phyloP scores from a whole-genome alignment of 2,113 vertebrate genomes.

The Heterocephalus glaber region DNA sequence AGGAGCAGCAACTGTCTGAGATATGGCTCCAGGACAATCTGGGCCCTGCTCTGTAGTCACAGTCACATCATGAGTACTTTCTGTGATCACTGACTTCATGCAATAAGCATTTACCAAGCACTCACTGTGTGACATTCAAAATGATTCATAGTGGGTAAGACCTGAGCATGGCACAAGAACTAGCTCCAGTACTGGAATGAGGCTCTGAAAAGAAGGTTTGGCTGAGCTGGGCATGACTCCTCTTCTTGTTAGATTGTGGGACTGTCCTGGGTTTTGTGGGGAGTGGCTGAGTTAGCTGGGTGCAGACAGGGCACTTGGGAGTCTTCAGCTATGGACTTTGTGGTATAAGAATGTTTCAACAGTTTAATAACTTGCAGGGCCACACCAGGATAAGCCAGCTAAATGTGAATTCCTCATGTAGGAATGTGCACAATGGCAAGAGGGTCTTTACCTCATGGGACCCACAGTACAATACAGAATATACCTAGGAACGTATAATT shows the following conservation, averaged over 20 bases:
- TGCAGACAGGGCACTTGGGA: background rate
- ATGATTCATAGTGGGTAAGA: background rate
- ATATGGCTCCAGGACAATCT: background rate
- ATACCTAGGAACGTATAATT: background rate
- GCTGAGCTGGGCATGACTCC: background rate
- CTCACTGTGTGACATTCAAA: background rate
- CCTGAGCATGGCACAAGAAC: fast-evolving
- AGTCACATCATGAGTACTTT: background rate
- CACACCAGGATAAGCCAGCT: background rate
- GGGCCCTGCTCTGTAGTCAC: background rate
- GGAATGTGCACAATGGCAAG: background rate
- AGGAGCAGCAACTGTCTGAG: background rate
- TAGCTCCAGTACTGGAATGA: background rate
- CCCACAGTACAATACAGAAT: background rate
- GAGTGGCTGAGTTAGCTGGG: background rate
- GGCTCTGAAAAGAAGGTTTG: background rate
- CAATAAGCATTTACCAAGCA: background rate
- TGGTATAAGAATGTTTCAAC: background rate
- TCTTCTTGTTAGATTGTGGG: background rate
- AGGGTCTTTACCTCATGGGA: background rate
- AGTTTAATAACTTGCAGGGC: background rate
- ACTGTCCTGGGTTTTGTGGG: background rate
- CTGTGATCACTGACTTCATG: background rate
- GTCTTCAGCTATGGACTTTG: background rate
- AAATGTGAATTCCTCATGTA: background rate